Evolutionary conservation across 2,888 invertebrate species (phyloP).

Genomic region (Pseudoips prasinana): DNA sequence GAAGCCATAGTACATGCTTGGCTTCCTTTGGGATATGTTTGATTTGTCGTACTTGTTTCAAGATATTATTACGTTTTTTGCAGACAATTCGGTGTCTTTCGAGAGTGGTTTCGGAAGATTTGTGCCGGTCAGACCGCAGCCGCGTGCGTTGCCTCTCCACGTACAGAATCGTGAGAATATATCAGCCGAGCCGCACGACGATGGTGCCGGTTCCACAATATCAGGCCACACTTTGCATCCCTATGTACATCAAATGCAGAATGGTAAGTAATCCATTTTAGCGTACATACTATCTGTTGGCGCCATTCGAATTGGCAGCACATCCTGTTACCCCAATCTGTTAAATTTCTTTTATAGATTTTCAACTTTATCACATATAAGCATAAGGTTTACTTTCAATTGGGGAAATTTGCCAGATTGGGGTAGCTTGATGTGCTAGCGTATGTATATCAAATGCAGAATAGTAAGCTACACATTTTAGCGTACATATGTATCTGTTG

Average conservation of each 20-base stretch:
- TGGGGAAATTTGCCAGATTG: no score
- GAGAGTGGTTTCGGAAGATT: conserved; percentile 77
- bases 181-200: conserved; percentile 62
- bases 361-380: no score
- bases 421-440: no score
- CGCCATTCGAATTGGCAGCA: not conserved
- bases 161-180: conserved; percentile 70
- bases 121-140: conserved; percentile 78
- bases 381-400: no score
- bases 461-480: no score
- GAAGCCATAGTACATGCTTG: no score
- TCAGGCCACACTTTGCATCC: conserved; percentile 68
- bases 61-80: conserved; percentile 26
- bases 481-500: no score
- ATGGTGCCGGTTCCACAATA: conserved; percentile 56
- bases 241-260: conserved; percentile 74
- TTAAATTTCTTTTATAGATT: no score
- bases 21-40: no score
- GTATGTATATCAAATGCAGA: no score
- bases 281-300: no score
- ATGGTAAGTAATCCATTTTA: conserved; percentile 53
- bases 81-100: conserved; percentile 70
- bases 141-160: conserved; percentile 67
- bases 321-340: not conserved
- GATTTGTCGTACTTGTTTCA: no score